Evolutionary conservation across 2,113 vertebrate species (phyloP).

Genomic region (Polyodon spathula): DNA sequence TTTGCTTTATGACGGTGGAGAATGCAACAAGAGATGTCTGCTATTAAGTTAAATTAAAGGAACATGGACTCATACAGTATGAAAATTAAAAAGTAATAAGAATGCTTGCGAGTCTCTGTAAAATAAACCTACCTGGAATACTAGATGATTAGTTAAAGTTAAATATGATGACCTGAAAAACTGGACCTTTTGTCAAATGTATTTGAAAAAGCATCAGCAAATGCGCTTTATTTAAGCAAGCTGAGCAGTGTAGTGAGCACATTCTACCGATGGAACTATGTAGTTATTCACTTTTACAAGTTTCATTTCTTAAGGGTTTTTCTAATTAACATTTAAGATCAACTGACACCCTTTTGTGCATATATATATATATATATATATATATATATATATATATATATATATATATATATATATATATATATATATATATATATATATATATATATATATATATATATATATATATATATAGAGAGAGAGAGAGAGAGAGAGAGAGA

Average conservation of each 20-base stretch:
- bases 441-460: too few species aligned
- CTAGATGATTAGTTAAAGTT: constrained; percentile 44
- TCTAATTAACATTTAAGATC: constrained; percentile 68
- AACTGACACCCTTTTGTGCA: constrained; percentile 35
- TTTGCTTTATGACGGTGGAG: constrained; percentile 28
- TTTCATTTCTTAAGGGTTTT: constrained; percentile 60
- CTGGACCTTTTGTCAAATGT: constrained; percentile 46
- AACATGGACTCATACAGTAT: constrained; percentile 24
- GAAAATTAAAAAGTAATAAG: constrained; percentile 28
- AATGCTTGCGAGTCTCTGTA: constrained; percentile 27
- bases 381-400: too few species aligned
- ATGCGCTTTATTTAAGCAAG: constrained; percentile 23
- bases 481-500: too few species aligned
- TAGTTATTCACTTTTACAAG: constrained; percentile 57
- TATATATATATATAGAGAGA: too few species aligned
- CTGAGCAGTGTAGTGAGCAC: constrained; percentile 27
- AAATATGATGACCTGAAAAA: constrained; percentile 49
- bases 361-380: too few species aligned
- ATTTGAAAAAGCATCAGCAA: constrained; percentile 33
- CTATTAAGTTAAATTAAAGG: constrained; percentile 32
- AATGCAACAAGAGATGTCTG: constrained; percentile 20
- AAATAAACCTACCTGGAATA: constrained; percentile 43
- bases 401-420: too few species aligned
- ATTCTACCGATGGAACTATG: constrained; percentile 48
- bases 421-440: too few species aligned